Conservation (phyloP, 2,797 vertebrate species). For the Mallotus villosus region DNA sequence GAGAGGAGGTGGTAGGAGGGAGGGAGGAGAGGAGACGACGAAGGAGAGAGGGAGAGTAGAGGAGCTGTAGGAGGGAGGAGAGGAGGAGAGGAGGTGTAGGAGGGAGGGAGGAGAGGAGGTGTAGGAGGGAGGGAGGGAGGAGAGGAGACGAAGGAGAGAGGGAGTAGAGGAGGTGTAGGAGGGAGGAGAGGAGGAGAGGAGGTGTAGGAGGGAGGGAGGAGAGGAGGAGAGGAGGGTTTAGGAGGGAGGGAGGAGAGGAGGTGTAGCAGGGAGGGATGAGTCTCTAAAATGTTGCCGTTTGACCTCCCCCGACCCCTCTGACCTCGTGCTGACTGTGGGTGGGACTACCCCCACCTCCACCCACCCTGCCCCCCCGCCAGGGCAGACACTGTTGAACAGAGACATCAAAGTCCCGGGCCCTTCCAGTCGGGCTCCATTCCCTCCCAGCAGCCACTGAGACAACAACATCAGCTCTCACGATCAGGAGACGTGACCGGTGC, state of each 20-base stretch:
- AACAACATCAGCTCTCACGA: too few relatives aligned
- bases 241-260: conserved; percentile 24
- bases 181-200: too few relatives aligned
- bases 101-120: too few relatives aligned
- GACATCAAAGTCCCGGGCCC: not conserved
- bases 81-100: conserved; percentile 13
- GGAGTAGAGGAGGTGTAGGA: conserved; percentile 14
- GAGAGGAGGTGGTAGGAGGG: not conserved
- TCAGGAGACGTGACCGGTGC: too few relatives aligned
- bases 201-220: not conserved
- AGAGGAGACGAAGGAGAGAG: conserved; percentile 25
- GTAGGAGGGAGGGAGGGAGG: not conserved
- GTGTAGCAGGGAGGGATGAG: not conserved
- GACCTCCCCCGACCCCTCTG: conserved; percentile 44
- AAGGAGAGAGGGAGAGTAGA: not conserved
- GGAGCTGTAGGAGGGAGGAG: conserved; percentile 28
- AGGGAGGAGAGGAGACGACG: too few relatives aligned
- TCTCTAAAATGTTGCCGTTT: conserved; percentile 57
- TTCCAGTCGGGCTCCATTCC: conserved; percentile 2
- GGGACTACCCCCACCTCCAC: conserved; percentile 16
- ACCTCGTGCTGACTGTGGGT: conserved; percentile 42
- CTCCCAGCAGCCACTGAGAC: not conserved
- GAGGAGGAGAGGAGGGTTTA: conserved; percentile 30
- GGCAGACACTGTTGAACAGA: conserved; percentile 16
- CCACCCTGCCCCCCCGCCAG: conserved; percentile 12